These are phyloP conservation scores for Matsumurasca onukii DNA, from an alignment of 1,140 invertebrate species.

Conservation along the genomic window DNA sequence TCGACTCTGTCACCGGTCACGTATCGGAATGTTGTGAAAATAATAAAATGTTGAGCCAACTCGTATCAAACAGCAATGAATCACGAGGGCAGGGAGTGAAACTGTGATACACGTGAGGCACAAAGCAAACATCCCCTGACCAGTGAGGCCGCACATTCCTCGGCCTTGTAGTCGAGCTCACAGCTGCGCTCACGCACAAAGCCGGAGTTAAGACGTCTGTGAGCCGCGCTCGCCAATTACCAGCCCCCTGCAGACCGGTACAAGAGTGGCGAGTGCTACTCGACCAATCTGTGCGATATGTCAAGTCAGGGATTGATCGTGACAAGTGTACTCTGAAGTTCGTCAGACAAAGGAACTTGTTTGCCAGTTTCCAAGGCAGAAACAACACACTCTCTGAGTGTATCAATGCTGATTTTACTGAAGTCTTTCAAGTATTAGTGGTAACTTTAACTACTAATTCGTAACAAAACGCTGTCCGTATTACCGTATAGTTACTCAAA, in stretches of 20 bases:
- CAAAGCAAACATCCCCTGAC: neutral
- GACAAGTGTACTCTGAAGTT: too few species aligned
- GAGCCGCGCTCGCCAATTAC: neutral
- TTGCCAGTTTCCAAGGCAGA: too few species aligned
- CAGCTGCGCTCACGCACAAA: neutral
- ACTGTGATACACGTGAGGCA: neutral
- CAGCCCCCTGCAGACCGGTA: neutral
- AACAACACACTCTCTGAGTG: too few species aligned
- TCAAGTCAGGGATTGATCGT: neutral
- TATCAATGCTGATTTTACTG: too few species aligned
- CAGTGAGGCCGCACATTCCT: neutral
- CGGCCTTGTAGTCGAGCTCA: neutral
- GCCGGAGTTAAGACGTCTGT: neutral
- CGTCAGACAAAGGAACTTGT: too few species aligned
- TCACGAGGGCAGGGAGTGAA: neutral
- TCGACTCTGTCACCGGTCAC: too few species aligned
- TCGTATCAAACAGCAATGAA: neutral
- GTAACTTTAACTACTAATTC: too few species aligned
- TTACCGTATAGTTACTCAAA: too few species aligned
- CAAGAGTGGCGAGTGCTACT: neutral
- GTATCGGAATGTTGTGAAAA: too few species aligned
- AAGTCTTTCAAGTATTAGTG: too few species aligned
- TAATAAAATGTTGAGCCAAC: neutral
- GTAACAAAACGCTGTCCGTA: too few species aligned
- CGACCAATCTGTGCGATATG: neutral